Evolutionary conservation across 2,888 invertebrate genomes (phyloP).

Genomic region (Pasiphila rectangulata): DNA sequence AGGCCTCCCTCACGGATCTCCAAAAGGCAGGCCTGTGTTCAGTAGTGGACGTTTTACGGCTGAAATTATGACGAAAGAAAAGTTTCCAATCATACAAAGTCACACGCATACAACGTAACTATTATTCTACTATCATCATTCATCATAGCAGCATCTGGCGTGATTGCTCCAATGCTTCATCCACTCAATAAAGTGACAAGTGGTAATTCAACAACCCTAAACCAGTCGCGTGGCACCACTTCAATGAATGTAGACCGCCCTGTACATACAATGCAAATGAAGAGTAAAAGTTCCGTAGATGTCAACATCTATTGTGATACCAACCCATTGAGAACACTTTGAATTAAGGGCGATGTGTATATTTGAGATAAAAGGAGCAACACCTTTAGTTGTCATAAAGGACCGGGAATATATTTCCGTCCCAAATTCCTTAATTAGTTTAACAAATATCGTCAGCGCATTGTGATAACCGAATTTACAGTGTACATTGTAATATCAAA

Average conservation of each 20-base stretch:
- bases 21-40: no score
- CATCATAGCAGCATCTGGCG: not conserved
- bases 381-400: not conserved
- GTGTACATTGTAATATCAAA: no score
- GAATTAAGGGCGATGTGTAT: not conserved
- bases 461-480: no score
- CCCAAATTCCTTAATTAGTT: no score
- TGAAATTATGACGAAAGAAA: no score
- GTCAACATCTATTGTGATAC: constrained; percentile 23
- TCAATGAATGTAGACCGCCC: constrained; percentile 24
- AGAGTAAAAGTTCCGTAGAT: constrained; percentile 23
- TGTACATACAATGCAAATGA: constrained; percentile 27
- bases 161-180: not conserved
- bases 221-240: constrained; percentile 8
- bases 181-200: not conserved
- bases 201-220: constrained; percentile 7
- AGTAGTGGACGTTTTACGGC: no score
- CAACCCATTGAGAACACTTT: constrained; percentile 8
- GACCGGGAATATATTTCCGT: no score
- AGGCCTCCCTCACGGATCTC: no score
- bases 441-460: no score
- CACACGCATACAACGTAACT: no score
- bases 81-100: no score
- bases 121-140: no score
- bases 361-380: not conserved